phyloP scores from a whole-genome alignment of 2,113 vertebrate genomes.

The Silurus glanis region DNA sequence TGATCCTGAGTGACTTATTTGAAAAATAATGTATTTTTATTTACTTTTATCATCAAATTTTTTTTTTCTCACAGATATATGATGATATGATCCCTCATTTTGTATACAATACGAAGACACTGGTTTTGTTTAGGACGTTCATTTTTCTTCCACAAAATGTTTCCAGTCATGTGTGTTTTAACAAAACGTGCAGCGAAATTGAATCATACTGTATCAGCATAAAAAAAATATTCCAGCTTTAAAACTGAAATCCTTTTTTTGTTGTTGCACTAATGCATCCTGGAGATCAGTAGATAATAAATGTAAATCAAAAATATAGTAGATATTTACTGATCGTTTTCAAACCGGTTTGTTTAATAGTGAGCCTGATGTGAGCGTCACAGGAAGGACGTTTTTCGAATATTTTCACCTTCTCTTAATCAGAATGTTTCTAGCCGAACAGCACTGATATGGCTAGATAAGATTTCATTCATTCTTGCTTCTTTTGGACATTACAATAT shows the following conservation, averaged over 20 bases:
- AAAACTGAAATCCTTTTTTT: not conserved
- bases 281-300: not conserved
- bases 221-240: not conserved
- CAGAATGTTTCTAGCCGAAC: not conserved
- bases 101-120: too few species aligned
- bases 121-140: too few species aligned
- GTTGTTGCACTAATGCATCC: not conserved
- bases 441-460: not conserved
- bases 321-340: not conserved
- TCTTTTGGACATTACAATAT: too few species aligned
- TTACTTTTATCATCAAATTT: too few species aligned
- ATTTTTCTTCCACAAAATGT: not conserved
- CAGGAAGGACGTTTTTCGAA: not conserved
- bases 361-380: not conserved
- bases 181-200: not conserved
- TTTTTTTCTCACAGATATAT: too few species aligned
- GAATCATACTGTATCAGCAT: not conserved
- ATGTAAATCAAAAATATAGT: not conserved
- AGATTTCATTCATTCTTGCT: too few species aligned
- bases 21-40: too few species aligned
- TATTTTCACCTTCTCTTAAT: not conserved
- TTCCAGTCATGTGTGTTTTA: not conserved
- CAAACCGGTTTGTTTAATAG: not conserved
- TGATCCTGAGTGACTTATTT: too few species aligned
- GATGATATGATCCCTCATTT: too few species aligned